Percentiles rank a stretch among this genome's conserved stretches.
Evolutionary conservation across 2,888 invertebrate species (phyloP).

Genomic region (Ditula angustiorana): DNA sequence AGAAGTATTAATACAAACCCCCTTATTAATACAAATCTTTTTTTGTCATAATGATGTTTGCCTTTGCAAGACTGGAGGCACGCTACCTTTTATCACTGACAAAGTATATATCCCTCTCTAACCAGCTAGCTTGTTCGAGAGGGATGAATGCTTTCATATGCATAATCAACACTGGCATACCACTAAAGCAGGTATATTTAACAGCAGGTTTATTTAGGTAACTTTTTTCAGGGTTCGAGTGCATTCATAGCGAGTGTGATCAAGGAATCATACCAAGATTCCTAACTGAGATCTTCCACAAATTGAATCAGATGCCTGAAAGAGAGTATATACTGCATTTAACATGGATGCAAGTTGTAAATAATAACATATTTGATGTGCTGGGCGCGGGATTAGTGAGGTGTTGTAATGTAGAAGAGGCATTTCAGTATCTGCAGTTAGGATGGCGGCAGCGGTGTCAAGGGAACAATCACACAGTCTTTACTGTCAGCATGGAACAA

Average conservation of each 20-base stretch:
- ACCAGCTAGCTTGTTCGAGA: no score
- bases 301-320: conserved; percentile 87
- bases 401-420: conserved; percentile 89
- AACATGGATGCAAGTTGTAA: conserved; percentile 90
- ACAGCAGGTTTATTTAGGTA: no score
- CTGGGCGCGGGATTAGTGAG: conserved; percentile 83
- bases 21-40: no score
- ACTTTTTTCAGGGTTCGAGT: conserved; percentile 78
- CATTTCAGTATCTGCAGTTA: conserved; percentile 89
- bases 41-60: no score
- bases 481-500: conserved; percentile 90
- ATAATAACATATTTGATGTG: conserved; percentile 87
- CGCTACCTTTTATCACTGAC: no score
- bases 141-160: no score
- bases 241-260: conserved; percentile 87
- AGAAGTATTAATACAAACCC: no score
- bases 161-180: no score
- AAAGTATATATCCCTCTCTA: no score
- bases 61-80: no score
- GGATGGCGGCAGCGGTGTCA: conserved; percentile 86
- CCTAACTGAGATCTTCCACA: conserved; percentile 89
- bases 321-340: conserved; percentile 88
- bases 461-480: conserved; percentile 88
- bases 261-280: conserved; percentile 90
- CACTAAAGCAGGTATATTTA: neutral